phyloP scores from a whole-genome alignment of 2,113 vertebrate genomes.

The Phocoena sinus region DNA sequence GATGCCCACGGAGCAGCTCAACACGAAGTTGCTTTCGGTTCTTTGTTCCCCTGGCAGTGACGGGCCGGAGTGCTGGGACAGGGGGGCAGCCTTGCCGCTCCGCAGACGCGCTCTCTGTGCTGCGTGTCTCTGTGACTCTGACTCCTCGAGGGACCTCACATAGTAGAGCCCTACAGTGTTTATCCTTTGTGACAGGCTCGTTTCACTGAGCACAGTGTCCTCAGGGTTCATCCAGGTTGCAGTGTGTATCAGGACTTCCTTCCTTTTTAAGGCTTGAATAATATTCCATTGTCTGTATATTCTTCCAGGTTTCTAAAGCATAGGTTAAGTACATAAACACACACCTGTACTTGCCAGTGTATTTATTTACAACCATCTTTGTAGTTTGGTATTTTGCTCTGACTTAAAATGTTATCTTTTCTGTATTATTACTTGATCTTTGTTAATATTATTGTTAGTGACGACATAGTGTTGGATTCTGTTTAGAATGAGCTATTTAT shows the following conservation, averaged over 20 bases:
- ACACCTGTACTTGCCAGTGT: background rate
- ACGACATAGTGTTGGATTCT: background rate
- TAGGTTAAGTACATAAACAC: background rate
- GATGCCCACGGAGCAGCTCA: background rate
- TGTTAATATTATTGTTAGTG: background rate
- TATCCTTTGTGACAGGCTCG: background rate
- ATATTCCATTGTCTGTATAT: background rate
- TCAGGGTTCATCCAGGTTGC: background rate
- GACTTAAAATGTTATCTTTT: background rate
- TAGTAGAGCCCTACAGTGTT: background rate
- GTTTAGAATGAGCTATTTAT: background rate
- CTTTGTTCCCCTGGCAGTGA: background rate
- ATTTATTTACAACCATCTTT: background rate
- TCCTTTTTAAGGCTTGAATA: background rate
- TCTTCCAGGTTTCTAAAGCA: background rate
- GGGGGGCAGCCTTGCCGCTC: rapidly evolving
- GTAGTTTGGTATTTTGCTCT: background rate
- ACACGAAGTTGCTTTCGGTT: background rate
- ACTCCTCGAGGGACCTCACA: background rate
- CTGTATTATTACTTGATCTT: background rate
- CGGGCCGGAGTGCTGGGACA: background rate
- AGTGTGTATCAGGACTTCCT: background rate
- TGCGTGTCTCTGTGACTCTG: too few relatives aligned
- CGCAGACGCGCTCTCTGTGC: background rate
- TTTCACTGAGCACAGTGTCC: background rate